phyloP scores from a whole-genome alignment of 2,113 vertebrate species.

The Cromileptes altivelis region DNA sequence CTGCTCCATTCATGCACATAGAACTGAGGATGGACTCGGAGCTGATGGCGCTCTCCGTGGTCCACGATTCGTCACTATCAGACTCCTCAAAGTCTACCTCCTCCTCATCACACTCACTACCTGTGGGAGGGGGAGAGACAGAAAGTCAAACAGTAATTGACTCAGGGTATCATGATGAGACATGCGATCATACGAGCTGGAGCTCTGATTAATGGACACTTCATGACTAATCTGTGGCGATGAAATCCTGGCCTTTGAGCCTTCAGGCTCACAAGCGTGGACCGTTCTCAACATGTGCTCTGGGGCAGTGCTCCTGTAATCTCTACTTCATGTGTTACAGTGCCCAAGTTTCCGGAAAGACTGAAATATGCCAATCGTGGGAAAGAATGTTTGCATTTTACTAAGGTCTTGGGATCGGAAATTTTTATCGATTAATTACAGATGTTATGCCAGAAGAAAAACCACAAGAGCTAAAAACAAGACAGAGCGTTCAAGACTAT shows the following conservation, averaged over 20 bases:
- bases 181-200: background rate
- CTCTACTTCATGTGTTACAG: slow-evolving; percentile 12
- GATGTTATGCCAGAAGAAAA: slow-evolving; percentile 26
- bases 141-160: background rate
- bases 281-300: slow-evolving; percentile 36
- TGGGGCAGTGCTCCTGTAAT: slow-evolving; percentile 39
- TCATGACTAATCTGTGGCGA: slow-evolving; percentile 13
- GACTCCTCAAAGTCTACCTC: slow-evolving; percentile 98
- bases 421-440: slow-evolving; percentile 49
- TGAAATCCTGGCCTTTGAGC: slow-evolving; percentile 7
- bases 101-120: slow-evolving; percentile 97
- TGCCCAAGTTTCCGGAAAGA: slow-evolving; percentile 23
- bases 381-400: slow-evolving; percentile 71
- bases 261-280: slow-evolving; percentile 15
- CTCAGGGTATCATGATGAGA: slow-evolving; percentile 5
- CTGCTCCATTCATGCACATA: slow-evolving; percentile 98
- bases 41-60: slow-evolving; percentile 98
- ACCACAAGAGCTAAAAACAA: slow-evolving; percentile 56
- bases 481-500: background rate
- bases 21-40: slow-evolving; percentile 98
- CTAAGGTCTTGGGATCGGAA: slow-evolving; percentile 56
- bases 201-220: slow-evolving; percentile 16
- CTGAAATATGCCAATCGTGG: slow-evolving; percentile 63
- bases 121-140: slow-evolving; percentile 74
- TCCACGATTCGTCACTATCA: slow-evolving; percentile 99